Evolutionary conservation across 2,113 vertebrate species (phyloP).

Genomic region (Nothoprocta pentlandii): DNA sequence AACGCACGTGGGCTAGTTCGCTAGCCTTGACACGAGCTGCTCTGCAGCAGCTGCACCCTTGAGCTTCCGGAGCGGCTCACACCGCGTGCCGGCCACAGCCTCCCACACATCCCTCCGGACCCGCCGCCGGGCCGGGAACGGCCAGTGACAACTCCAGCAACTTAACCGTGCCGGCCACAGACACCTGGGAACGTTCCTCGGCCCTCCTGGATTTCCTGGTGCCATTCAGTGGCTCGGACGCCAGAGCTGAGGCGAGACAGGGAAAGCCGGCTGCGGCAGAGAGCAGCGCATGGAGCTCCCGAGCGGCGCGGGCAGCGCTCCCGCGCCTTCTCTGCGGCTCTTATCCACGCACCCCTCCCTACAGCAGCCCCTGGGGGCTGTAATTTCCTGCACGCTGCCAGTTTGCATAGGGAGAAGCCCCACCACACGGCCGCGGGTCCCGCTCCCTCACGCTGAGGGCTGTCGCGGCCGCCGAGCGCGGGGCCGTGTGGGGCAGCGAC

Average conservation of each 20-base stretch:
- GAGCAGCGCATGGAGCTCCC: not conserved
- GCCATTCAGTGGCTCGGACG: rapidly evolving
- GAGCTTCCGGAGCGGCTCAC: rapidly evolving
- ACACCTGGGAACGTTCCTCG: rapidly evolving
- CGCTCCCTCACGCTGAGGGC: not conserved
- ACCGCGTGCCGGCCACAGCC: rapidly evolving
- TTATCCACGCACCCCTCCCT: too few relatives aligned
- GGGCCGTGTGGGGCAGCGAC: not conserved
- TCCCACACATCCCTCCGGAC: not conserved
- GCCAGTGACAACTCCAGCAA: not conserved
- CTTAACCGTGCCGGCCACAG: rapidly evolving
- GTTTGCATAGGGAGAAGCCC: not conserved
- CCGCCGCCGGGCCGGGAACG: not conserved
- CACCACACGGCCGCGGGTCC: too few relatives aligned
- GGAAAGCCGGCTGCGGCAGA: rapidly evolving
- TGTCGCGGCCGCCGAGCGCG: not conserved
- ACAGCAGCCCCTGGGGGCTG: not conserved
- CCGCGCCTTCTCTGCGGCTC: not conserved
- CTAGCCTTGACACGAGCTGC: not conserved
- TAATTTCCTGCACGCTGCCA: rapidly evolving
- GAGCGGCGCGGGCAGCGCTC: rapidly evolving
- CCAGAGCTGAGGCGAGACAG: rapidly evolving
- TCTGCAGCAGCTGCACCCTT: not conserved
- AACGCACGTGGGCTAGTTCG: not conserved
- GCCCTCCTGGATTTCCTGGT: rapidly evolving